Percentiles rank a stretch among this genome's conserved stretches.
Conservation (phyloP, 2,797 vertebrate species). For the Thamnophis elegans region DNA sequence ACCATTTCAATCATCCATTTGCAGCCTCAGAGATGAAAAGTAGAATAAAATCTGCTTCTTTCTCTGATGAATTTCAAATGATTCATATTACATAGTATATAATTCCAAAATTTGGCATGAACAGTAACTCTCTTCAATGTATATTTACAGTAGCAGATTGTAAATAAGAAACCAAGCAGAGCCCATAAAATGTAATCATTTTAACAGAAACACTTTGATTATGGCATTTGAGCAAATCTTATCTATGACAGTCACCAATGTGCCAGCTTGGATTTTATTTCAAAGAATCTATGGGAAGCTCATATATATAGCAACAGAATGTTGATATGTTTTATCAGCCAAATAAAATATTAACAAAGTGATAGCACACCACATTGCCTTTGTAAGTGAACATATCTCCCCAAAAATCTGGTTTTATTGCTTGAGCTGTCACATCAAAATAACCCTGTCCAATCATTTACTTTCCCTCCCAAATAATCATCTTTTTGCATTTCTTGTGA, state of each 20-base stretch:
- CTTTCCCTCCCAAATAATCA: background rate
- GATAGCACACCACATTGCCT: background rate
- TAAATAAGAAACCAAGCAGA: background rate
- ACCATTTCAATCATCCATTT: background rate
- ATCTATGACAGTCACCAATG: background rate
- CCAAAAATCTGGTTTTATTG: background rate
- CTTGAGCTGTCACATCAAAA: background rate
- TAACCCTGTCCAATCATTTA: background rate
- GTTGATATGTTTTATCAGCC: background rate
- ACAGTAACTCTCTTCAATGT: background rate
- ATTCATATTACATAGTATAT: background rate
- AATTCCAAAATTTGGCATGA: background rate
- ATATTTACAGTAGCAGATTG: background rate
- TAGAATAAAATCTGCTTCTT: background rate
- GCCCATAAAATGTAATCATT: background rate
- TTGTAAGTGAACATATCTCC: background rate
- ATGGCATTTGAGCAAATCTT: background rate
- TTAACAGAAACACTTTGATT: background rate
- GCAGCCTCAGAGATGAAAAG: background rate
- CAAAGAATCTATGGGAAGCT: background rate
- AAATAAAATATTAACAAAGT: background rate
- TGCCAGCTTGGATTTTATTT: background rate
- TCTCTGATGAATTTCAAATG: background rate
- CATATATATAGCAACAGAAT: background rate
- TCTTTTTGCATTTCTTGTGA: background rate